Percentiles rank a stretch among this genome's conserved stretches.
Conservation (phyloP, 2,797 vertebrate species). For the Sebastes minor region DNA sequence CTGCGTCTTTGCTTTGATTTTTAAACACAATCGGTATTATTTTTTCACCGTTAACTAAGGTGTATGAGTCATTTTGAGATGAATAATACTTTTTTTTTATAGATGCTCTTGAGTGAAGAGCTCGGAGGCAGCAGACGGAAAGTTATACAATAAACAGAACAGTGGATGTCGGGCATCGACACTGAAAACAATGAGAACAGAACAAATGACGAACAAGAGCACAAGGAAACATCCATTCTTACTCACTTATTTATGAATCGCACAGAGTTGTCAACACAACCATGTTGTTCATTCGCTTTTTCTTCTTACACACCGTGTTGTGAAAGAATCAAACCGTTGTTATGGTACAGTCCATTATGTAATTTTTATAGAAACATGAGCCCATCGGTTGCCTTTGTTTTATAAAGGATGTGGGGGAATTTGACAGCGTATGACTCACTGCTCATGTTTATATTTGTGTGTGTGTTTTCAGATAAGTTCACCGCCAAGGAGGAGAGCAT, state of each 20-base stretch:
- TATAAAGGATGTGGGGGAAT: slow-evolving; percentile 6
- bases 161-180: slow-evolving; percentile 44
- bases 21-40: background rate
- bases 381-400: slow-evolving; percentile 22
- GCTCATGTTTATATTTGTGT: slow-evolving; percentile 18
- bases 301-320: background rate
- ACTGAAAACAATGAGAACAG: slow-evolving; percentile 26
- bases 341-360: slow-evolving; percentile 15
- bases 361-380: slow-evolving; percentile 27
- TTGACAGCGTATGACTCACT: slow-evolving; percentile 30
- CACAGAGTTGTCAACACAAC: slow-evolving; percentile 29
- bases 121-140: slow-evolving; percentile 29
- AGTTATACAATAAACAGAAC: slow-evolving; percentile 45
- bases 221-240: slow-evolving; percentile 23
- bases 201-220: slow-evolving; percentile 42
- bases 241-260: slow-evolving; percentile 31
- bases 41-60: slow-evolving; percentile 6
- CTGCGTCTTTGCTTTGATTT: slow-evolving; percentile 5
- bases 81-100: slow-evolving; percentile 29
- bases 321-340: slow-evolving; percentile 24
- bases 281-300: slow-evolving; percentile 1
- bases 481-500: slow-evolving; percentile 7
- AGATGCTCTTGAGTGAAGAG: slow-evolving; percentile 31
- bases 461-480: slow-evolving; percentile 30
- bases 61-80: slow-evolving; percentile 9